A percentile compares a stretch with the other conserved stretches of the same genome.
Conservation (phyloP, 2,113 vertebrate genomes). For the Chlorodrepanis virens region DNA sequence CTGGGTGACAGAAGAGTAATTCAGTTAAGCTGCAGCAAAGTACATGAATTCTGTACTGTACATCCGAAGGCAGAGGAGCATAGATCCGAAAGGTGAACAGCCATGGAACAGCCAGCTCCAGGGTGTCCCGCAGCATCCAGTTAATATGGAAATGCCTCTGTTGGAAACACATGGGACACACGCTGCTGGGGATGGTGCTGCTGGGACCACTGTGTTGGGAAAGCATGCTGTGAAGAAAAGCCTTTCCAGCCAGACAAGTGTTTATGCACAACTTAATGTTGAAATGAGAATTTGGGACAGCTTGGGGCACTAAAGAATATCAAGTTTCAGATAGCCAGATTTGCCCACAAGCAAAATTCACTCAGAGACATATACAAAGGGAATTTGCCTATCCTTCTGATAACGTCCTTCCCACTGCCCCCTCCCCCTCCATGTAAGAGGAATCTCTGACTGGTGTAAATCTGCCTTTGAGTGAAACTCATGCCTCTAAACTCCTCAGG, state of each 20-base stretch:
- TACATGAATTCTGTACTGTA: neutral
- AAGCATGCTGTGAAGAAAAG: neutral
- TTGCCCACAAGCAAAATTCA: neutral
- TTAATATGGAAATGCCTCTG: neutral
- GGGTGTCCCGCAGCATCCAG: accelerated
- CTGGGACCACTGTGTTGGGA: accelerated
- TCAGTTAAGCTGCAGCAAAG: neutral
- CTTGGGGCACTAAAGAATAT: neutral
- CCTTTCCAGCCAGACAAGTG: neutral
- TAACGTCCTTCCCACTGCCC: accelerated
- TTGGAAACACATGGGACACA: neutral
- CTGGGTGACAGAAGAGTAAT: conserved; percentile 17
- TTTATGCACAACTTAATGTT: neutral
- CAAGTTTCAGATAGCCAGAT: neutral
- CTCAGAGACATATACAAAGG: neutral
- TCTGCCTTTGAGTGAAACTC: neutral
- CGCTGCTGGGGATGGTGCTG: neutral
- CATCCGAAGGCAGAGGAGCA: neutral
- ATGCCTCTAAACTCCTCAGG: neutral
- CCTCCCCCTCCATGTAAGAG: neutral
- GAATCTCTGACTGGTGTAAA: neutral
- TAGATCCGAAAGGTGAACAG: neutral
- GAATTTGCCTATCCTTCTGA: neutral
- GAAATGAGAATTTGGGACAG: neutral
- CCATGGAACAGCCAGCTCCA: neutral